Percentiles rank a stretch among this genome's conserved stretches.
phyloP scores from a whole-genome alignment of 2,113 vertebrate species.

The Leptodactylus fuscus region DNA sequence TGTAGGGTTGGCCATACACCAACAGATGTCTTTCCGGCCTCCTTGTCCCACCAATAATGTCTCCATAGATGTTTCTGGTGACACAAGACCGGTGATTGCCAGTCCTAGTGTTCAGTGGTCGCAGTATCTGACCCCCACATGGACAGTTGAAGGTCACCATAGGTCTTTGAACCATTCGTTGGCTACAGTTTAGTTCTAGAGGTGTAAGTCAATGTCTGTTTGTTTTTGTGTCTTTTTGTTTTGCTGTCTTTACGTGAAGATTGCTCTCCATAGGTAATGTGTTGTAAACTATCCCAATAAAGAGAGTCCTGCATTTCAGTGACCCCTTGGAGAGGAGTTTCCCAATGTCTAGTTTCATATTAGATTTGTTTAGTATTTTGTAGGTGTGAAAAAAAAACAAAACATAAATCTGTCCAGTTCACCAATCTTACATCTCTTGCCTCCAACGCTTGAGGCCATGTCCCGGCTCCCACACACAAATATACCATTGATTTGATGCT shows the following conservation, averaged over 20 bases:
- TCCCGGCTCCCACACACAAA: no score
- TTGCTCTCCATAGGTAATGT: neutral
- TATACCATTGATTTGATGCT: no score
- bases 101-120: no score
- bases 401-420: no score
- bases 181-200: neutral
- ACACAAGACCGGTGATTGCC: neutral
- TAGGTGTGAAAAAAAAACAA: no score
- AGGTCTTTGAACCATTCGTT: neutral
- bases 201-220: neutral
- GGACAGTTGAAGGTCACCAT: neutral
- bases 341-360: no score
- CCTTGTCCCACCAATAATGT: neutral
- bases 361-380: no score
- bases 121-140: no score
- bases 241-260: neutral
- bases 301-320: neutral
- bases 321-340: no score
- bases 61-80: neutral
- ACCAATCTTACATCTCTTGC: no score
- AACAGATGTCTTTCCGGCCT: neutral
- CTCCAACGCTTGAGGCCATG: no score
- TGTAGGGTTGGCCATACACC: neutral
- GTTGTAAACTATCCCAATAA: neutral
- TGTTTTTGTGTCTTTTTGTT: conserved; percentile 8